These are phyloP conservation scores for Podarcis muralis DNA, from an alignment of 2,113 vertebrate genomes.

Conservation along the genomic window DNA sequence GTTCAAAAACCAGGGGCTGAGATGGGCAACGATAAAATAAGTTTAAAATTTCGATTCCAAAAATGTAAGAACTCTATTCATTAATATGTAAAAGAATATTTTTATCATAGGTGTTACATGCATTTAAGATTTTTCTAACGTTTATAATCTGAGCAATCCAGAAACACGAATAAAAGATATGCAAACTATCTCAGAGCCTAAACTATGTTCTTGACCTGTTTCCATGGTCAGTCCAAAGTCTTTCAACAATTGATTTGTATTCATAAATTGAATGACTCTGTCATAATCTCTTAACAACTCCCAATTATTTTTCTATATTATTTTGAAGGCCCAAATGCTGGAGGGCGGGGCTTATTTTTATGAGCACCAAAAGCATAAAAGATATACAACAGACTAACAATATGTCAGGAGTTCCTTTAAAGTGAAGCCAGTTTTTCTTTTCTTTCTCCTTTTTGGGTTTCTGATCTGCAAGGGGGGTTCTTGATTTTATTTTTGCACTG, in stretches of 20 bases:
- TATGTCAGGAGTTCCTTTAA: constrained; percentile 27
- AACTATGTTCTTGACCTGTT: not conserved
- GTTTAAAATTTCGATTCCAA: not conserved
- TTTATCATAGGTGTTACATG: constrained; percentile 7
- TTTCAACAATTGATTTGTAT: not conserved
- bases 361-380: constrained; percentile 27
- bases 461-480: not conserved
- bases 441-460: not conserved
- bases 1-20: not conserved
- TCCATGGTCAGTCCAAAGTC: not conserved
- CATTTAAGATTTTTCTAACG: not conserved
- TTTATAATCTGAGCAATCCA: not conserved
- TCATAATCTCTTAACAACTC: not conserved
- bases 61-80: not conserved
- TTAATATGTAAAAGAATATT: not conserved
- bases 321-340: constrained; percentile 15
- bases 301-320: not conserved
- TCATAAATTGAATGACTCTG: not conserved
- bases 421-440: constrained; percentile 42
- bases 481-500: constrained; percentile 30
- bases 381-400: constrained; percentile 9
- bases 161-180: not conserved
- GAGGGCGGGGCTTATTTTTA: not conserved
- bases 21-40: not conserved
- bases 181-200: not conserved